These are phyloP conservation scores for Rhinoderma darwinii DNA, from an alignment of 2,113 vertebrate genomes.

Conservation along the genomic window DNA sequence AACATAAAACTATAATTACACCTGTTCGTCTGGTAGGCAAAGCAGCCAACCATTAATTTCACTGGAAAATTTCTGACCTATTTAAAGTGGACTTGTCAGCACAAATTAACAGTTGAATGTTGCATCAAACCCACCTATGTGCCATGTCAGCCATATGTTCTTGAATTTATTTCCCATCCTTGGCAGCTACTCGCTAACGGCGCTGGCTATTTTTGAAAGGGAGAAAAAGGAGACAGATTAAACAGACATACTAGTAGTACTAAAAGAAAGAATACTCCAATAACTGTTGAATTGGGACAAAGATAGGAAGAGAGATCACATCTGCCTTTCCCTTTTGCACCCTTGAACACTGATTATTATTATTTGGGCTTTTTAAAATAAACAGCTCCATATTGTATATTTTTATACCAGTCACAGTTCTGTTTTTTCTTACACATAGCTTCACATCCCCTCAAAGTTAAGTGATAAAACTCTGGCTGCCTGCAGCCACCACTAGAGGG, in stretches of 20 bases:
- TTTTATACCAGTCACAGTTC: not conserved
- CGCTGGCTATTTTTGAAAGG: not conserved
- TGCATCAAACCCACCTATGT: slow-evolving; percentile 34
- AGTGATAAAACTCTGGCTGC: not conserved
- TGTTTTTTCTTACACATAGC: not conserved
- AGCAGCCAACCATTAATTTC: slow-evolving; percentile 5
- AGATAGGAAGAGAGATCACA: not conserved
- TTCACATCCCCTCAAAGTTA: not conserved
- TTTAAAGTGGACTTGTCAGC: slow-evolving; percentile 28
- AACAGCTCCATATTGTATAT: not conserved
- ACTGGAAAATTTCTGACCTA: slow-evolving; percentile 10
- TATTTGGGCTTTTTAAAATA: not conserved
- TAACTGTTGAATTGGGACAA: not conserved
- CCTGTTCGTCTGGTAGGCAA: not conserved
- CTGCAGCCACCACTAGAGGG: too few species aligned
- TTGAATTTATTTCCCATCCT: slow-evolving; percentile 14
- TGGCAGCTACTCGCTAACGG: slow-evolving; percentile 29
- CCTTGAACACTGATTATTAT: not conserved
- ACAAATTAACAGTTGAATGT: slow-evolving; percentile 25
- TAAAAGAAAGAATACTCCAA: not conserved
- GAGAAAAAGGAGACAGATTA: slow-evolving; percentile 3
- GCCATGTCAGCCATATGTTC: slow-evolving; percentile 25
- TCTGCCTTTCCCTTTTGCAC: not conserved
- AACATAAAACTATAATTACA: not conserved
- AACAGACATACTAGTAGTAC: not conserved